Conservation (phyloP, 1,140 invertebrate genomes). For the Eueides isabella region DNA sequence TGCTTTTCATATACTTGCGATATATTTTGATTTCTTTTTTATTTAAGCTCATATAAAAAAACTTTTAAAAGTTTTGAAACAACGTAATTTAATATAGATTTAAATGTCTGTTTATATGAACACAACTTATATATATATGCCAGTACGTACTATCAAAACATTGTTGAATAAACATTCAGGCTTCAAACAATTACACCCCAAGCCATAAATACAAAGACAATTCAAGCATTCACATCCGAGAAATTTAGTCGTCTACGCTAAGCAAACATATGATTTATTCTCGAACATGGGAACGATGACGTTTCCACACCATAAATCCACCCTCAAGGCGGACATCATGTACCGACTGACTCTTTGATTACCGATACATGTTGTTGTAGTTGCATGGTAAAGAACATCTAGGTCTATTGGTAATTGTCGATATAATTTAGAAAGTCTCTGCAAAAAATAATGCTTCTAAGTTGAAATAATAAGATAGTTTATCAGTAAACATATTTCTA, state of each 20-base stretch:
- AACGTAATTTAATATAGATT: not conserved
- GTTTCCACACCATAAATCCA: slow-evolving; percentile 79
- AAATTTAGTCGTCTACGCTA: slow-evolving; percentile 73
- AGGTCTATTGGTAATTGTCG: no score
- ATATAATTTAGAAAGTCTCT: no score
- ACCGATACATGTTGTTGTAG: not conserved
- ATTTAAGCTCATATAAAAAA: no score
- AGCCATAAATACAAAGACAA: slow-evolving; percentile 59
- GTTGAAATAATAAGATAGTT: no score
- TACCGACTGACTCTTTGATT: slow-evolving; percentile 18
- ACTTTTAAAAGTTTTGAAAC: no score
- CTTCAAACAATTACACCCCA: slow-evolving; percentile 47
- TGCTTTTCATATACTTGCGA: no score
- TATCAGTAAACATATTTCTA: no score
- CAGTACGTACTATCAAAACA: slow-evolving; percentile 26
- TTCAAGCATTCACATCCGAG: slow-evolving; percentile 60
- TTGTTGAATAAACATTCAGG: slow-evolving; percentile 27
- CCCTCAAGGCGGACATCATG: slow-evolving; percentile 76
- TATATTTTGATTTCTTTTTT: no score
- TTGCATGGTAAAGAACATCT: not conserved
- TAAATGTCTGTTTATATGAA: not conserved
- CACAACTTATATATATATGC: no score
- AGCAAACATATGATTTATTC: slow-evolving; percentile 78
- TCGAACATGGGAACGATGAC: slow-evolving; percentile 71
- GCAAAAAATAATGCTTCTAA: no score